A percentile compares a stretch with the other conserved stretches of the same genome.
These are phyloP conservation scores for Eutrigla gurnardus DNA, from an alignment of 2,797 vertebrate genomes.

Conservation along the genomic window DNA sequence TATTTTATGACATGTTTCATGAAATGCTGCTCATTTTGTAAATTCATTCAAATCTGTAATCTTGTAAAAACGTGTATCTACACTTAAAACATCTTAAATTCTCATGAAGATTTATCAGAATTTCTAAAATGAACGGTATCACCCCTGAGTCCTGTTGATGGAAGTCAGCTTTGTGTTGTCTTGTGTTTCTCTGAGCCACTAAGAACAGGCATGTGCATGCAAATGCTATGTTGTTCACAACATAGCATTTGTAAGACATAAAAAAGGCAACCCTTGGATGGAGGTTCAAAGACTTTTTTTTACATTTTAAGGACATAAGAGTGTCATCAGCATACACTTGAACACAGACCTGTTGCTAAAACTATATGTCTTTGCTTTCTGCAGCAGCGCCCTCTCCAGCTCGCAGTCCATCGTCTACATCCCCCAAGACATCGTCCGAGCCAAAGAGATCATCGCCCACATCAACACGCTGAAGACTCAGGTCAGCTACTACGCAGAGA, in stretches of 20 bases:
- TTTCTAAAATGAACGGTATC: constrained; percentile 39
- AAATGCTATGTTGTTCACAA: constrained; percentile 19
- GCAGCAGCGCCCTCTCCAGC: constrained; percentile 88
- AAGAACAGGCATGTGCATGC: constrained; percentile 70
- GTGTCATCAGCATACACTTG: constrained; percentile 9
- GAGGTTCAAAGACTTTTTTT: not conserved
- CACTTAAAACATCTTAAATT: not conserved
- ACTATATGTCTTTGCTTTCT: not conserved
- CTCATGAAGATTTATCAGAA: constrained; percentile 7
- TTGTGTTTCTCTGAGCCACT: constrained; percentile 26
- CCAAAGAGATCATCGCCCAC: constrained; percentile 97
- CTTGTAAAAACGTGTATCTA: not conserved
- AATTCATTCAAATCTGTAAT: constrained; percentile 10
- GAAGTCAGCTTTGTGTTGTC: constrained; percentile 30
- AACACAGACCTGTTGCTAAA: not conserved
- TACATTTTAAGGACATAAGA: not conserved
- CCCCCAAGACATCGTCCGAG: constrained; percentile 93
- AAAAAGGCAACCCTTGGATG: not conserved
- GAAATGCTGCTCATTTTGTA: constrained; percentile 46
- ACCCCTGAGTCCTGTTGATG: not conserved
- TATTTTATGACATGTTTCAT: constrained; percentile 9
- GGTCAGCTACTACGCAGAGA: constrained; percentile 98
- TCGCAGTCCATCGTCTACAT: constrained; percentile 96
- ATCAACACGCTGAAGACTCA: constrained; percentile 98
- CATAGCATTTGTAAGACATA: not conserved